Evolutionary conservation across 2,113 vertebrate species (phyloP).

Genomic region (Dicerorhinus sumatrensis): DNA sequence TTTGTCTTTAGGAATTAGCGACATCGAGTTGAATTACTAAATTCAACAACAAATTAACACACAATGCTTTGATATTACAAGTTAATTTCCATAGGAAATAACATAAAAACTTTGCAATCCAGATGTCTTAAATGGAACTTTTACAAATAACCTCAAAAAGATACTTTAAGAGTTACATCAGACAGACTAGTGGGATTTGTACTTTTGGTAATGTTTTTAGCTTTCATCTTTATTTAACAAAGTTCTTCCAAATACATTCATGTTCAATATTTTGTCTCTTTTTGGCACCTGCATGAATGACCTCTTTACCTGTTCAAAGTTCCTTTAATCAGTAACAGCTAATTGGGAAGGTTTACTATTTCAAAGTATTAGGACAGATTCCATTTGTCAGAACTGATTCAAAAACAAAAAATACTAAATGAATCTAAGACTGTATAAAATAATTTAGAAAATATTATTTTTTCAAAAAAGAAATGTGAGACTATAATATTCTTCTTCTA

Average conservation of each 20-base stretch:
- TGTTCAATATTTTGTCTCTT: not conserved
- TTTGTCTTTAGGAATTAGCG: not conserved
- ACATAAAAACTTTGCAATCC: not conserved
- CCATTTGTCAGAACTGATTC: not conserved
- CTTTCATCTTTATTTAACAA: not conserved
- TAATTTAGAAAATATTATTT: not conserved
- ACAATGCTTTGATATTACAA: not conserved
- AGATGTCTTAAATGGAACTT: not conserved
- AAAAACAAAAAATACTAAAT: not conserved
- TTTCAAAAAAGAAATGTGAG: not conserved
- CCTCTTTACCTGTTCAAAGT: not conserved
- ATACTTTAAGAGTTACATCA: not conserved
- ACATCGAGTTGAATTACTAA: not conserved
- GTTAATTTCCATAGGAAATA: conserved; percentile 10
- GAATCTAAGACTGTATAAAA: not conserved
- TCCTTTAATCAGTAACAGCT: not conserved
- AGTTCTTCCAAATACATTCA: not conserved
- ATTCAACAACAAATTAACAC: not conserved
- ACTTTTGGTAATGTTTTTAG: not conserved
- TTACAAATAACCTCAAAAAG: not conserved
- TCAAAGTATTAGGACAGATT: not conserved
- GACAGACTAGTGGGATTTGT: not conserved
- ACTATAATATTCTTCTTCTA: not conserved
- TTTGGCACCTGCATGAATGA: not conserved
- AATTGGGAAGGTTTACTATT: not conserved